Conservation (phyloP, 2,888 invertebrate species). For the Platycheirus albimanus region DNA sequence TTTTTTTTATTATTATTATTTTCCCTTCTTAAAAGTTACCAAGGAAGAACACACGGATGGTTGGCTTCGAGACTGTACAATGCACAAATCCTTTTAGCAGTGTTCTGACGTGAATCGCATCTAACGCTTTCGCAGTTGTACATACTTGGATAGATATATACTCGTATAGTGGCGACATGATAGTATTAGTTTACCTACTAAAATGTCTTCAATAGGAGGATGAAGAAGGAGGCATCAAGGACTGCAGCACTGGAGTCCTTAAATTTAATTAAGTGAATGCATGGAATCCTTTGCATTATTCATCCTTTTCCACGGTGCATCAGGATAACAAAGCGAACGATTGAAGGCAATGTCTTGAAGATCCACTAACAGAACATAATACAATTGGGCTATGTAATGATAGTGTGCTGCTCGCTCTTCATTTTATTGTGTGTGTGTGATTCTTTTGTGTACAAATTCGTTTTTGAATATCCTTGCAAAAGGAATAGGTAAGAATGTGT, state of each 20-base stretch:
- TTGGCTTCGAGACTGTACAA: slow-evolving; percentile 11
- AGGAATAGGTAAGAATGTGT: neutral
- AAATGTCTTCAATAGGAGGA: neutral
- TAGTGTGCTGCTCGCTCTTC: neutral
- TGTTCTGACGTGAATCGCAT: neutral
- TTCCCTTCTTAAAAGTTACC: slow-evolving; percentile 16
- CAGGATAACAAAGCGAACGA: slow-evolving; percentile 46
- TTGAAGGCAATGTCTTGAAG: slow-evolving; percentile 51
- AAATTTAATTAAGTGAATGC: slow-evolving; percentile 69
- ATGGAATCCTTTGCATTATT: slow-evolving; percentile 64
- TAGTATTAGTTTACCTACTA: slow-evolving; percentile 5
- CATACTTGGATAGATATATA: no score
- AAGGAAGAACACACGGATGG: slow-evolving; percentile 11
- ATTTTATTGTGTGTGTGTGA: neutral
- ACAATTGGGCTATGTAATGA: slow-evolving; percentile 55
- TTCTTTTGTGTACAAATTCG: slow-evolving; percentile 5
- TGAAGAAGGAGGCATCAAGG: slow-evolving; percentile 2
- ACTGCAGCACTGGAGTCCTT: slow-evolving; percentile 44
- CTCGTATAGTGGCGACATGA: no score
- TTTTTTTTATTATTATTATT: neutral
- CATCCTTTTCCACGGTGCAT: slow-evolving; percentile 37
- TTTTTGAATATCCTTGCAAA: slow-evolving; percentile 3
- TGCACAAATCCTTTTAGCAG: slow-evolving; percentile 31
- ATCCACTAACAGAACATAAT: slow-evolving; percentile 42
- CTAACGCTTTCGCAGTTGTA: neutral